Percentiles rank a stretch among this genome's conserved stretches.
phyloP scores from a whole-genome alignment of 2,797 vertebrate genomes.

The Crocidura indochinensis region DNA sequence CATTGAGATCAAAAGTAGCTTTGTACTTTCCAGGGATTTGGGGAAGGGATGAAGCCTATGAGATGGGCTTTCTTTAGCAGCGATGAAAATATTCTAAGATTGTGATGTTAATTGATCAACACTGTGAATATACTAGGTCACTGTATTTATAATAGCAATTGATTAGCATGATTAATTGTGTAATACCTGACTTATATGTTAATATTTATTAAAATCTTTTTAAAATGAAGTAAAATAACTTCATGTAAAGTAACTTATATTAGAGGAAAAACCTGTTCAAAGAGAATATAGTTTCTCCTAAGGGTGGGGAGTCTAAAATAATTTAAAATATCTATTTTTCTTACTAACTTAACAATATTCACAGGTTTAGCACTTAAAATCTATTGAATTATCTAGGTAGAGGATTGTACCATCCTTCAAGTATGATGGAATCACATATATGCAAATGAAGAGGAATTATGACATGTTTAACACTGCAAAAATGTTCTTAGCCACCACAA shows the following conservation, averaged over 20 bases:
- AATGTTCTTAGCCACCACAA: background rate
- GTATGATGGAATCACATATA: background rate
- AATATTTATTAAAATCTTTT: background rate
- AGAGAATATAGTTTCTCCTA: too few species aligned
- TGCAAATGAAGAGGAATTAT: background rate
- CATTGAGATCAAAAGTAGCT: background rate
- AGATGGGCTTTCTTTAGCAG: background rate
- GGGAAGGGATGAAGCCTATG: background rate
- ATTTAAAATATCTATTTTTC: background rate
- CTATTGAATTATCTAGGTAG: background rate
- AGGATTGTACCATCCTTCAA: background rate
- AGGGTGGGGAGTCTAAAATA: background rate
- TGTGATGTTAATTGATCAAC: background rate
- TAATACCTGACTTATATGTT: background rate
- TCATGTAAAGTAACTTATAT: too few species aligned
- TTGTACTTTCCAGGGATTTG: background rate
- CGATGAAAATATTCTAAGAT: conserved; percentile 23
- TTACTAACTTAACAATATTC: background rate
- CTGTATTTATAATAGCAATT: background rate
- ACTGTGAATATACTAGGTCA: background rate
- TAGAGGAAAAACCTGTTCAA: too few species aligned
- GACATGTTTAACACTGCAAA: background rate
- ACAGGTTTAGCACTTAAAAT: background rate
- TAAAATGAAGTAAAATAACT: background rate
- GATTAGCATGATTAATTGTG: too few species aligned